Base-by-base conservation (phyloP, 2,888 invertebrate species). In the Antheraea assamensis region DNA sequence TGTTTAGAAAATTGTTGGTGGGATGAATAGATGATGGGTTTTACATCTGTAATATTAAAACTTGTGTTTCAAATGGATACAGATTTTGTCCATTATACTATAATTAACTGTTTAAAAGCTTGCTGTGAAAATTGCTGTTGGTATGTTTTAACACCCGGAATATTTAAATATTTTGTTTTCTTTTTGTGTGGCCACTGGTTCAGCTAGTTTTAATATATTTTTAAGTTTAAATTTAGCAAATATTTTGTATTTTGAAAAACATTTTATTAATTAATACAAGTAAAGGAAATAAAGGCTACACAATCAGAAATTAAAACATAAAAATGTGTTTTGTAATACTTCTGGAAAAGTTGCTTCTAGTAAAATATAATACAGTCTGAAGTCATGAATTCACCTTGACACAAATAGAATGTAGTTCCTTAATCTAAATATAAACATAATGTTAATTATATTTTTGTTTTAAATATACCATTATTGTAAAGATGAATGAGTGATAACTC, bases 301-400 rank as follows among this genome's bases (percentile, higher is more conserved):
- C 7, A 52, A 52, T 5, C 52, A 52, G 1, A 52, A 5, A 21
- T 52, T 13, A 21, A 52, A 52, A 21, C 19, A 17, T 52, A 21
- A 3, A 21, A 52, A 17, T 52, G 19, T 52, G 15, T 52, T 52
- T 3, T 52, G 21, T 58, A n/a, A n/a, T 21, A 61, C 8, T 61
- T 61, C 27, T 61, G 17, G 8, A 61, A 27, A 66, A 31, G 66
- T 68, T 68, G n/a, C 19, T 66, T 27, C 27, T 35, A 17, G 61
- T 30, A 21, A 68, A 68, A 35, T 68, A 8, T 68, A 35, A 68
- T 35, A 8, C 21, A 31, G 68, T n/a, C n/a, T 68, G n/a, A 42
- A 74, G 71, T 79, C 74, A 75, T 74, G 74, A 76, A 76, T 77
- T 83, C 76, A 83, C 90, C 90, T 90, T 90, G 90, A 87, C 88